phyloP scores from a whole-genome alignment of 1,140 invertebrate species.

The Trinorchestia longiramus region DNA sequence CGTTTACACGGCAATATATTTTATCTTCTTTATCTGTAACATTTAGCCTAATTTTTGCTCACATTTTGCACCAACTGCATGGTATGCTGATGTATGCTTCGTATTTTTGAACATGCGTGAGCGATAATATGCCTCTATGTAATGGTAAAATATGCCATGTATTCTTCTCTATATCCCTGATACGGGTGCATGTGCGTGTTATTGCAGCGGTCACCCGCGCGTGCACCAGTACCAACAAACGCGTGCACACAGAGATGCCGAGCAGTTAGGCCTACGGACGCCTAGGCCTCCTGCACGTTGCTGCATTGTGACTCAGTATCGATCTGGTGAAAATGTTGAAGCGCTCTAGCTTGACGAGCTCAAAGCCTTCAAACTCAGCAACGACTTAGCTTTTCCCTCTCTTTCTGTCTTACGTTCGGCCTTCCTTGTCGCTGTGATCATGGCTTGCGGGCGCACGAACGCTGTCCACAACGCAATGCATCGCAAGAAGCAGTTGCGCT shows the following conservation, averaged over 20 bases:
- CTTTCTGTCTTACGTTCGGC: not conserved
- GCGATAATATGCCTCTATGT: not conserved
- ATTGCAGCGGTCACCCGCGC: conserved; percentile 2
- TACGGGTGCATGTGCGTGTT: not conserved
- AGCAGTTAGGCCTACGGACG: not conserved
- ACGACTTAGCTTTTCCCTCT: not conserved
- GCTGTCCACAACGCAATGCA: not conserved
- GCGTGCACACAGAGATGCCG: not conserved
- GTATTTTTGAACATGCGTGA: not conserved
- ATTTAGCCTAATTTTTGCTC: not conserved
- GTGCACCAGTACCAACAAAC: not conserved
- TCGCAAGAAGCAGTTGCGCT: not conserved
- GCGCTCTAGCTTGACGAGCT: conserved; percentile 7
- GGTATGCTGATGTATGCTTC: not conserved
- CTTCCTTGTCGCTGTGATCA: not conserved
- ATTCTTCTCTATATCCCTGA: not conserved
- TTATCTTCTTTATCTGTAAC: not conserved
- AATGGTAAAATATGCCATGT: not conserved
- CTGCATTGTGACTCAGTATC: conserved; percentile 28
- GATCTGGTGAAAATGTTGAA: conserved; percentile 40
- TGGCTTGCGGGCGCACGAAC: not conserved
- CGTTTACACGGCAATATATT: not conserved
- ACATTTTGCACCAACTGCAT: not conserved
- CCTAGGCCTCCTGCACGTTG: conserved; percentile 37
- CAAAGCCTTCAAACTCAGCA: not conserved